Conservation (phyloP, 2,888 invertebrate genomes). For the Hirtodrosophila histrioides region DNA sequence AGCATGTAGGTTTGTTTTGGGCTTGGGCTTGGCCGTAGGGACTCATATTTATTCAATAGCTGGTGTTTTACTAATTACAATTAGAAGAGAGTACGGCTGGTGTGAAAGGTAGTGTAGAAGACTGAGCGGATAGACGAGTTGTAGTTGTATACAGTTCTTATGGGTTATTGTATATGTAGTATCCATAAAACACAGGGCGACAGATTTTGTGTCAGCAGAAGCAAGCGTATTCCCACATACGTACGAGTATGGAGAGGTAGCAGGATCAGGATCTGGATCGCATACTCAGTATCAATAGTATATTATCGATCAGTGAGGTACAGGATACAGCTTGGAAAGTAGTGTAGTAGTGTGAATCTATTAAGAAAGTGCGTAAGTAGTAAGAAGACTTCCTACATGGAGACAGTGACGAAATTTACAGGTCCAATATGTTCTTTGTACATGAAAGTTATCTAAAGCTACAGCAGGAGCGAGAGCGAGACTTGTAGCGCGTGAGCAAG, state of each 20-base stretch:
- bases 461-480: slow-evolving; percentile 33
- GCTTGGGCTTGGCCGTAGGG: slow-evolving; percentile 8
- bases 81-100: slow-evolving; percentile 2
- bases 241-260: neutral
- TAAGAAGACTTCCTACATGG: slow-evolving; percentile 17
- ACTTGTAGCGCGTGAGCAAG: slow-evolving; percentile 45
- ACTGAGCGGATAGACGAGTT: slow-evolving; percentile 29
- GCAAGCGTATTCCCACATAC: no score
- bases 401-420: slow-evolving; percentile 21
- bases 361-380: slow-evolving; percentile 31
- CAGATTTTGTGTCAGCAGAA: neutral
- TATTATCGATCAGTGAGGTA: slow-evolving; percentile 3
- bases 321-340: slow-evolving; percentile 1
- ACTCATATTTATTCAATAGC: neutral
- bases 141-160: slow-evolving; percentile 17
- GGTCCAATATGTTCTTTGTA: slow-evolving; percentile 41
- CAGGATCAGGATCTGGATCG: slow-evolving; percentile 12
- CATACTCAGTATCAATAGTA: slow-evolving; percentile 8
- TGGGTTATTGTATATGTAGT: slow-evolving; percentile 18
- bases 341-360: slow-evolving; percentile 21
- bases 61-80: slow-evolving; percentile 8
- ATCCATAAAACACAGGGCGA: slow-evolving; percentile 29
- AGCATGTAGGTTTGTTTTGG: slow-evolving; percentile 22
- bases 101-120: neutral
- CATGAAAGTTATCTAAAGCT: slow-evolving; percentile 29